Conservation (phyloP, 2,888 invertebrate species). For the Laothoe populi region DNA sequence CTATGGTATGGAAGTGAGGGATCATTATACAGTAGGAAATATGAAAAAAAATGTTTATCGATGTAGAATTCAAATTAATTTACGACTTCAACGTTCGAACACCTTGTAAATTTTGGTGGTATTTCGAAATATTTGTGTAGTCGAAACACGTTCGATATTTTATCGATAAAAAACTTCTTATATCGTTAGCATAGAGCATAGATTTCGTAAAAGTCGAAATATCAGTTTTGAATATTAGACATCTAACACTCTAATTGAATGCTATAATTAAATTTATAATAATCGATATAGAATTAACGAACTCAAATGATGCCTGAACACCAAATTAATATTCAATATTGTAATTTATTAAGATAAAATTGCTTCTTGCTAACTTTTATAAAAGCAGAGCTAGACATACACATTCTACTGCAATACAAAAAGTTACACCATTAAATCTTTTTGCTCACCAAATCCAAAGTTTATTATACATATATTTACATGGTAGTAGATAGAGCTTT, state of each 20-base stretch:
- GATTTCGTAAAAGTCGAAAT: too few relatives aligned
- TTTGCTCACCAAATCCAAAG: not conserved
- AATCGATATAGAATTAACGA: too few relatives aligned
- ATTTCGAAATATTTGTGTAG: not conserved
- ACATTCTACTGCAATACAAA: too few relatives aligned
- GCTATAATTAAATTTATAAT: too few relatives aligned
- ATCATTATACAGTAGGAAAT: constrained; percentile 7
- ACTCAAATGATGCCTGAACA: too few relatives aligned
- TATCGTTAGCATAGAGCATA: not conserved
- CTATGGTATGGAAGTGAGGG: constrained; percentile 34
- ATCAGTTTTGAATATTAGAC: too few relatives aligned
- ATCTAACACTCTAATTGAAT: too few relatives aligned
- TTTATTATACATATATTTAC: not conserved
- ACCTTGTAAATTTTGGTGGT: not conserved
- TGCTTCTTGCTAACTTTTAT: constrained; percentile 6
- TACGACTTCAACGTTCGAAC: not conserved
- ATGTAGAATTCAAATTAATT: not conserved
- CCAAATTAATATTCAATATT: not conserved
- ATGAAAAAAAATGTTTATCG: not conserved
- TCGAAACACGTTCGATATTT: not conserved
- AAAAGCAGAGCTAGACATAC: constrained; percentile 1
- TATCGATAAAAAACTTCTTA: not conserved
- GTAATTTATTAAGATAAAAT: not conserved
- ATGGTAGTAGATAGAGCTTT: not conserved
- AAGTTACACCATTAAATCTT: too few relatives aligned